A percentile compares a stretch with the other conserved stretches of the same genome.
These are phyloP conservation scores for Scolopax mira DNA, from an alignment of 2,113 vertebrate genomes.

Conservation along the genomic window DNA sequence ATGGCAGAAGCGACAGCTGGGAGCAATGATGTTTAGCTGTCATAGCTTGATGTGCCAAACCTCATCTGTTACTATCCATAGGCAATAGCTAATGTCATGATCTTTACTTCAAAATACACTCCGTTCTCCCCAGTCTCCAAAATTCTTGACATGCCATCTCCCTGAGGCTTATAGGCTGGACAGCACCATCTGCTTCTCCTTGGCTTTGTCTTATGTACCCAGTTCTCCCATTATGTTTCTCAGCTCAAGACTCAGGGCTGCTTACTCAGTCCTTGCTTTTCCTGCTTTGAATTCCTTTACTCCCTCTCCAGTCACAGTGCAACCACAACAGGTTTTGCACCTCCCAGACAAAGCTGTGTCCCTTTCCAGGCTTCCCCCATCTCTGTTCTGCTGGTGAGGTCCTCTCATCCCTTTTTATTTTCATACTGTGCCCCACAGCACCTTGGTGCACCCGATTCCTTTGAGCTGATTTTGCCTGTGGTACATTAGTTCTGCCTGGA, in stretches of 20 bases:
- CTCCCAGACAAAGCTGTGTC: not conserved
- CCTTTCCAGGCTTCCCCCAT: not conserved
- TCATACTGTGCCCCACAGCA: not conserved
- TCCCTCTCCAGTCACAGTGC: not conserved
- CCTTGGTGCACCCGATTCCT: not conserved
- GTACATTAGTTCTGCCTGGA: not conserved
- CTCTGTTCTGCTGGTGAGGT: not conserved
- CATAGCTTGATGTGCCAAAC: not conserved
- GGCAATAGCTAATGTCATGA: not conserved
- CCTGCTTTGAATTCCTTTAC: not conserved
- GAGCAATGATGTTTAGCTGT: not conserved
- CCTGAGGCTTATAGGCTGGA: not conserved
- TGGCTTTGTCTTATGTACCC: not conserved
- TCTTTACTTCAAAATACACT: not conserved
- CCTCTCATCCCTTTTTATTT: not conserved
- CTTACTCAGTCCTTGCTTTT: not conserved
- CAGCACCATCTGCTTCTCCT: conserved; percentile 36
- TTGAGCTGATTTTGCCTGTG: not conserved
- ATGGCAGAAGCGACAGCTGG: not conserved
- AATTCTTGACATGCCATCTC: not conserved
- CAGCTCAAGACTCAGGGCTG: not conserved
- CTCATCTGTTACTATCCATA: not conserved
- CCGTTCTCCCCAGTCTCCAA: not conserved
- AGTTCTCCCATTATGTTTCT: not conserved
- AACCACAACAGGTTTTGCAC: not conserved